A percentile compares a stretch with the other conserved stretches of the same genome.
Conservation (phyloP, 2,113 vertebrate genomes). For the Apaloderma vittatum region DNA sequence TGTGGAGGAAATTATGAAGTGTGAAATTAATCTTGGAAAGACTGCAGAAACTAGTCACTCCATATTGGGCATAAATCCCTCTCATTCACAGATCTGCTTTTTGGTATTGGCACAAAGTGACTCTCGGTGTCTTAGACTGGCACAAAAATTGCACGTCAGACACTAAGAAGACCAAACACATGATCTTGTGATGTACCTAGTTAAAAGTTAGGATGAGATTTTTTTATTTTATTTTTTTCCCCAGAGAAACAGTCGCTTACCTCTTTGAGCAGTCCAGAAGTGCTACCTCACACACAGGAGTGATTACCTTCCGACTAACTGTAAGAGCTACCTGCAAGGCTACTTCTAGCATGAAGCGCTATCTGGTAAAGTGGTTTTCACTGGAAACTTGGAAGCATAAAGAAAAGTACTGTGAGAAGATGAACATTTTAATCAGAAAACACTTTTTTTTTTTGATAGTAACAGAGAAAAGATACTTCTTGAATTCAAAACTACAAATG, state of each 20-base stretch:
- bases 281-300: neutral
- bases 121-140: neutral
- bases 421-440: neutral
- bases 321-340: neutral
- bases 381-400: neutral
- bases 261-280: neutral
- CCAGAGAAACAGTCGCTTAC: neutral
- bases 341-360: neutral
- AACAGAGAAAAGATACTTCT: neutral
- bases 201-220: neutral
- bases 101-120: neutral
- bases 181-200: neutral
- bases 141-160: neutral
- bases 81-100: neutral
- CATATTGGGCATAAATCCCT: neutral
- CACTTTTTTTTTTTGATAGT: neutral
- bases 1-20: neutral
- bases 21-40: constrained; percentile 33
- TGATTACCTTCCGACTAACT: neutral
- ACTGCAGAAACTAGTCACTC: neutral
- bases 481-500: neutral
- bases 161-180: neutral
- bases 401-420: neutral
- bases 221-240: neutral
- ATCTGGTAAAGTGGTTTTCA: neutral